Percentiles rank a stretch among this genome's conserved stretches.
phyloP scores from a whole-genome alignment of 2,113 vertebrate genomes.

The Siniperca chuatsi region DNA sequence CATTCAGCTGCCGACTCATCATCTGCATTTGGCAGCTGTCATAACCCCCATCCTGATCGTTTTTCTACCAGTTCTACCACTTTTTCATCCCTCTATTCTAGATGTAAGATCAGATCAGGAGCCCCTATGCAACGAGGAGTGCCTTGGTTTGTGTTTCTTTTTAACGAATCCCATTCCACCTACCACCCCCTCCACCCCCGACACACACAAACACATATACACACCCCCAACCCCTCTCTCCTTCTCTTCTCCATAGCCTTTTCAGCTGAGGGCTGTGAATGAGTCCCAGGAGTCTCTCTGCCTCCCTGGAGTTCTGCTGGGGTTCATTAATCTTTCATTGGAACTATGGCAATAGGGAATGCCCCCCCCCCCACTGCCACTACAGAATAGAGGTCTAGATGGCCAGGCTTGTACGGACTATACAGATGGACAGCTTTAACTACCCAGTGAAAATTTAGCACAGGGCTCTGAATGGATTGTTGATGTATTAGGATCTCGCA shows the following conservation, averaged over 20 bases:
- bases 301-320: constrained; percentile 85
- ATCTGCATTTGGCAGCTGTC: constrained; percentile 78
- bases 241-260: constrained; percentile 69
- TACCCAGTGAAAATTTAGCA: constrained; percentile 25
- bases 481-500: constrained; percentile 31
- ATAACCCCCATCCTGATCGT: constrained; percentile 50
- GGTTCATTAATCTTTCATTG: constrained; percentile 89
- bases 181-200: constrained; percentile 15
- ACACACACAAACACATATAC: constrained; percentile 60
- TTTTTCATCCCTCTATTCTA: constrained; percentile 51
- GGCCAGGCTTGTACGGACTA: constrained; percentile 28
- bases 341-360: constrained; percentile 83
- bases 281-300: constrained; percentile 85
- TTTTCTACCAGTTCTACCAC: constrained; percentile 53
- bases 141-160: constrained; percentile 74
- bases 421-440: constrained; percentile 39
- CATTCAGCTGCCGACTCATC: constrained; percentile 66
- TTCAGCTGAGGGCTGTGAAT: constrained; percentile 85
- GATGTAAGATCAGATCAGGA: constrained; percentile 69
- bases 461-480: constrained; percentile 43
- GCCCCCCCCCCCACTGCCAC: constrained; percentile 32
- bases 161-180: constrained; percentile 73
- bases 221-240: constrained; percentile 31
- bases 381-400: constrained; percentile 50
- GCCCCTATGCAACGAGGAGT: constrained; percentile 42